phyloP scores from a whole-genome alignment of 2,797 vertebrate species.

The Corythornis leucogaster region DNA sequence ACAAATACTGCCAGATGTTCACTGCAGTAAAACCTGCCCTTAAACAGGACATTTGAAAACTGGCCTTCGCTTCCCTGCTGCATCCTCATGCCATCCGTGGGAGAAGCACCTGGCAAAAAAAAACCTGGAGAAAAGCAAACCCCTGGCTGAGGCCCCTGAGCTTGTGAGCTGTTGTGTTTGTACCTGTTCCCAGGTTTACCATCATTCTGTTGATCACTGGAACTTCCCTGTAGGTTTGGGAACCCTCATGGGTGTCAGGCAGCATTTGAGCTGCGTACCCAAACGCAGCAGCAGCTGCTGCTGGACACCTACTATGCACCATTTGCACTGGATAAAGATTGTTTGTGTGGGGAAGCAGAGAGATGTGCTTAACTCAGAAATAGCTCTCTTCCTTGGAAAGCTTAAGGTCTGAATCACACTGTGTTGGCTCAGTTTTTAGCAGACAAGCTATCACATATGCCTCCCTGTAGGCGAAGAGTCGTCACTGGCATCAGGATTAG shows the following conservation, averaged over 20 bases:
- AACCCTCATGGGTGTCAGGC: not conserved
- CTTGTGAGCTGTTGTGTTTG: not conserved
- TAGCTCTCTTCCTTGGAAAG: conserved; percentile 70
- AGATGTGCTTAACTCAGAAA: conserved; percentile 52
- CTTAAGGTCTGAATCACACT: conserved; percentile 67
- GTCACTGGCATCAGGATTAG: conserved; percentile 43
- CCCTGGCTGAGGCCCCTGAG: not conserved
- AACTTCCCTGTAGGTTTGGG: not conserved
- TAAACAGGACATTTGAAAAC: not conserved
- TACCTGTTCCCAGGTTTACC: not conserved
- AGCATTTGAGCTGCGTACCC: not conserved
- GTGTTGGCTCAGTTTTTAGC: conserved; percentile 70
- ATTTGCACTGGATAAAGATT: not conserved
- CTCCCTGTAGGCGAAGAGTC: conserved; percentile 62
- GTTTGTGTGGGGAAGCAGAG: conserved; percentile 54
- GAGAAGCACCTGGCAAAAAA: not conserved
- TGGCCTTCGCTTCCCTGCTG: not conserved
- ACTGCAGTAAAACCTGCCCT: not conserved
- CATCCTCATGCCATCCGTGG: not conserved
- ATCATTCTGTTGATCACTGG: not conserved
- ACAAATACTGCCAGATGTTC: not conserved
- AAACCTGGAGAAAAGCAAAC: not conserved
- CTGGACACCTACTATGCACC: not conserved
- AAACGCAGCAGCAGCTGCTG: not conserved
- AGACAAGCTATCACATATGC: conserved; percentile 64